Base-by-base conservation (phyloP, 2,888 invertebrate genomes). In the Malthinus flaveolus region DNA sequence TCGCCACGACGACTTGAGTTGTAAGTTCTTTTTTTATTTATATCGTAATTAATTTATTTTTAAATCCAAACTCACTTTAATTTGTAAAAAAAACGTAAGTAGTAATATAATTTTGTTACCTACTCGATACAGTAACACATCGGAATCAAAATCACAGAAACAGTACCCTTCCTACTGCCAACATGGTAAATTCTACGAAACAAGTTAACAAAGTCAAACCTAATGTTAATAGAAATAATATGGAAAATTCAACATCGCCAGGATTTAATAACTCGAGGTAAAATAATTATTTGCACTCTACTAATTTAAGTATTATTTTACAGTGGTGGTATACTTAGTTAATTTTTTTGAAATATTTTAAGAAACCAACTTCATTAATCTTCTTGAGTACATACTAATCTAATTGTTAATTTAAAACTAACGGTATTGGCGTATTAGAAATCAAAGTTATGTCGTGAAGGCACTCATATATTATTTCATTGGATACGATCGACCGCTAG, bases 181-280 rank as follows among this genome's bases (percentile, higher is more conserved):
- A 85, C 69, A 82, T 88, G 72, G 86, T 88, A 78, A 90, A 90
- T 76, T 90, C 88, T 39, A 85, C 89, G 67, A 88, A 93, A 74
- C 92, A 93, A 80, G 91, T 93, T 76, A 93, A 92, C 82, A 93
- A 93, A 79, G 92, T 93, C 71, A 93, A 93, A 78, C 93, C 93
- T 44, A 93, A 90, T 72, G 90, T 92, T 60, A 92, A 89, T 75
- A 84, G 92, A 78, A 85, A 85, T 59, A 84, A 88, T 49, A 86
- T 87, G 35, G 92, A 93, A 71, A 88, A 87, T 80, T 84, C 87
- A 78, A 86, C 81, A 52, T 85, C 87, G 65, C 87, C 87, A 65
- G 83, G 82, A 64, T 88, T 87, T 77, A 88, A 87, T 77, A 23
- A 23, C 23, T 85, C 86, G 72, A 83, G 84, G 84, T 78, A 75